Evolutionary conservation across 2,113 vertebrate species (phyloP), one percentile per base, ranked within the genome.

Genomic region (Camelus bactrianus): DNA sequence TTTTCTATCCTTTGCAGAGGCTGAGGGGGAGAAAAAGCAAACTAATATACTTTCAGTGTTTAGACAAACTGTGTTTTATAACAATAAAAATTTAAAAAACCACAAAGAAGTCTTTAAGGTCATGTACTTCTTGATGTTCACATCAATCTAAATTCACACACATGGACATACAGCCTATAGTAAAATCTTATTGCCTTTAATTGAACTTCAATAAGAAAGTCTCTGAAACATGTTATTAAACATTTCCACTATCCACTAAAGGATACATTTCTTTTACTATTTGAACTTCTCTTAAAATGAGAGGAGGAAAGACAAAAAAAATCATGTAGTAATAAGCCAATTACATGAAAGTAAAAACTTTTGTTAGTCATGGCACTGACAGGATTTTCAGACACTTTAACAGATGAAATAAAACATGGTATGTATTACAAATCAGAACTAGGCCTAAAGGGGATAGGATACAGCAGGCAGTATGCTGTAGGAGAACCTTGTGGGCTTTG

Each of bases 1-100:
- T 99, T 99, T 98, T 99, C 99, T 96, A 99, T 99, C 97, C 99
- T 99, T 97, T 99, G 99, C 98, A 99, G 98, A 20, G 99, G 99
- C 99, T 99, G 97, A 80, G 94, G 54, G 86, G 19, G 65, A 42
- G 38, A 79, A 0, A 79, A 52, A 84, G 54, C 73, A 50, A 5
- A 1, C 24, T 16, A 73, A 20, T 77, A 35, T 94, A 92, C 64
- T 87, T 96, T 73, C 42, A 92, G 0, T 54, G 38, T 94, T 97
- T 35, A 96, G 35, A 73, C 20, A 80, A 13, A 90, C 6, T 32
- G 8, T 87, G 32, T 65, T 79, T 83, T 22, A 52, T 8, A 94
- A 83, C 38, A 52, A 94, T 76, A 89, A 95, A 65, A 95, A 69
- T 42, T 42, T 6, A 35, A 58, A 67, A 30, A 2, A 30, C 1